Evolutionary conservation across 2,113 vertebrate species (phyloP).

Genomic region (Leucosticte australis): DNA sequence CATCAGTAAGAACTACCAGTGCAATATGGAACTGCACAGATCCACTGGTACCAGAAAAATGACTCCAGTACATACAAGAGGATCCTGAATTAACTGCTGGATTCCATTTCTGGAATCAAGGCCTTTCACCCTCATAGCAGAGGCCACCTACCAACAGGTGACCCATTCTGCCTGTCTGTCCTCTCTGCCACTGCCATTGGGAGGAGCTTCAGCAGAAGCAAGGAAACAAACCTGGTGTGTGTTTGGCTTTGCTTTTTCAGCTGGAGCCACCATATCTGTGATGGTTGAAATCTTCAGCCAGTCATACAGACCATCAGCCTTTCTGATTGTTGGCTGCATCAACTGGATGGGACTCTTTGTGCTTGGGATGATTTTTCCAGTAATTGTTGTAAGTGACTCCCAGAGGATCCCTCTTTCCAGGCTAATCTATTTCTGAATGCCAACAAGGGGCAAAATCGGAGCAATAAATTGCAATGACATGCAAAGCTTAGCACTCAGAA

Average conservation of each 20-base stretch:
- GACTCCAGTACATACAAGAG: background rate
- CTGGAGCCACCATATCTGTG: slow-evolving; percentile 57
- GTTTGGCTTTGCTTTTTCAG: slow-evolving; percentile 11
- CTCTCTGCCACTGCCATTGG: background rate
- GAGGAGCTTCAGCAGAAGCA: background rate
- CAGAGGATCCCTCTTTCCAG: background rate
- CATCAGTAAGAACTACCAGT: background rate
- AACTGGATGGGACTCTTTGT: slow-evolving; percentile 71
- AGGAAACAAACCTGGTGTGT: background rate
- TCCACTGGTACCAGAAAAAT: background rate
- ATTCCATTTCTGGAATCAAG: background rate
- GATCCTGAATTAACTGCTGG: background rate
- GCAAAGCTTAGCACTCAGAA: background rate
- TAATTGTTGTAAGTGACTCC: slow-evolving; percentile 64
- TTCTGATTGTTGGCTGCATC: slow-evolving; percentile 66
- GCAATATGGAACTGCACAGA: background rate
- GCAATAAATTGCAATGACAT: background rate
- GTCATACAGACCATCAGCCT: slow-evolving; percentile 68
- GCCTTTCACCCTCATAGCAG: background rate
- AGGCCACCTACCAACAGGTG: background rate
- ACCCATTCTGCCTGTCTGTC: background rate
- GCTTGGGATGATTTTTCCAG: slow-evolving; percentile 71
- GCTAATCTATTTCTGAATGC: background rate
- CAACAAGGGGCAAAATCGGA: background rate
- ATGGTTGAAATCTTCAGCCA: slow-evolving; percentile 75